Evolutionary conservation across 2,113 vertebrate genomes (phyloP).

Genomic region (Chunga burmeisteri): DNA sequence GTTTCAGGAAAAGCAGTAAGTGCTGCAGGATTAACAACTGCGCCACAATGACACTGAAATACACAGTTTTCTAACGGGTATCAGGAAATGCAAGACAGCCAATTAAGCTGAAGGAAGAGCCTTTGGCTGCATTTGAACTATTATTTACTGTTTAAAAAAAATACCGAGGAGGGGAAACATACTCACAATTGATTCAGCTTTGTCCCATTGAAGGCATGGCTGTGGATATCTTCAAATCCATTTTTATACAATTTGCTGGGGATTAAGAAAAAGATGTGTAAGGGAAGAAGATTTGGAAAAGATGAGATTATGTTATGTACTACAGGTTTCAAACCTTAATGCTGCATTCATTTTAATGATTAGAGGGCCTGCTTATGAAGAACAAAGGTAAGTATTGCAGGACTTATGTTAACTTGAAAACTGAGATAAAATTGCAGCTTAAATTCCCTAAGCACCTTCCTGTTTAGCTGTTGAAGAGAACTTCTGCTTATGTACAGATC

Average conservation of each 20-base stretch:
- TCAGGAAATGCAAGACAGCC: neutral
- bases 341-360: neutral
- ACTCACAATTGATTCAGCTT: constrained; percentile 88
- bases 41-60: neutral
- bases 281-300: constrained; percentile 12
- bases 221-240: constrained; percentile 87
- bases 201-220: constrained; percentile 89
- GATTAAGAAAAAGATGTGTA: neutral
- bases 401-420: neutral
- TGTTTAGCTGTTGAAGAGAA: neutral
- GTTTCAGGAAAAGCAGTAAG: neutral
- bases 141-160: neutral
- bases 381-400: neutral
- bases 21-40: neutral
- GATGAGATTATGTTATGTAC: neutral
- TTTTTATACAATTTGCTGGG: constrained; percentile 87
- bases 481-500: neutral
- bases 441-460: neutral
- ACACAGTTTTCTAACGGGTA: neutral
- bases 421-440: neutral
- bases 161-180: neutral
- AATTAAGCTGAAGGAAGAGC: neutral
- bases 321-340: neutral
- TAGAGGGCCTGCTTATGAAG: neutral
- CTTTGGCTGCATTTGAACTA: neutral